Base-by-base conservation (phyloP, 2,888 invertebrate genomes). In the Polietes domitor region DNA sequence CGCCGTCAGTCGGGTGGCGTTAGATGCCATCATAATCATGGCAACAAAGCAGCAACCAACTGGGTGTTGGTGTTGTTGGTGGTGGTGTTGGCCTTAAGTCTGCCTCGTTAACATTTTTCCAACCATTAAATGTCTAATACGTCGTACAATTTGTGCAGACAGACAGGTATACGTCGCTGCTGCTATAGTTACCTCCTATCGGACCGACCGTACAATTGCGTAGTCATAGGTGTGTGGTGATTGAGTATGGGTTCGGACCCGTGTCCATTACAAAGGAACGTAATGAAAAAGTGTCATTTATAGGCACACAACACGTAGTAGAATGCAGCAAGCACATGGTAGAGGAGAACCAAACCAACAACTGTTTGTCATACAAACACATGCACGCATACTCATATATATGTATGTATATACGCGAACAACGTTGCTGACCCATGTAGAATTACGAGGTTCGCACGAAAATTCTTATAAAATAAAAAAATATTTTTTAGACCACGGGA, bases 111-210 rank as follows among this genome's bases (percentile, higher is more conserved):
- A 32, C 21, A 12, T 37, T 55, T 61, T 61, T 37, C 53, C 28
- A 10, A 26, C 28, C 58, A 63, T 70, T 61, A 75, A 58, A 17
- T n/a, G n/a, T n/a, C n/a, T n/a, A n/a, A n/a, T n/a, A n/a, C n/a
- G n/a, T n/a, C n/a, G n/a, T n/a, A n/a, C n/a, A n/a, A n/a, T n/a
- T n/a, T n/a, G n/a, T n/a, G n/a, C 70, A 28, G n/a, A 26, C 47
- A 47, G 21, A 24, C 50, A 71, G 17, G 9, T 68, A 58, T 50
- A 73, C 72, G 76, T 72, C 41, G 79, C 37, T 73, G 50, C 55
- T 81, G 50, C 55, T 73, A 77, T 77, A 61, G 43, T 78, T 71
- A 78, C 65, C 75, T 72, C n/a, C n/a, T n/a, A n/a, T n/a, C n/a
- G n/a, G 78, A 50, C 74, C 53, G 50, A 71, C 70, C 77, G 28